A percentile compares a stretch with the other conserved stretches of the same genome.
These are phyloP conservation scores for Dorcus hopei DNA, from an alignment of 2,888 invertebrate genomes.

Conservation along the genomic window DNA sequence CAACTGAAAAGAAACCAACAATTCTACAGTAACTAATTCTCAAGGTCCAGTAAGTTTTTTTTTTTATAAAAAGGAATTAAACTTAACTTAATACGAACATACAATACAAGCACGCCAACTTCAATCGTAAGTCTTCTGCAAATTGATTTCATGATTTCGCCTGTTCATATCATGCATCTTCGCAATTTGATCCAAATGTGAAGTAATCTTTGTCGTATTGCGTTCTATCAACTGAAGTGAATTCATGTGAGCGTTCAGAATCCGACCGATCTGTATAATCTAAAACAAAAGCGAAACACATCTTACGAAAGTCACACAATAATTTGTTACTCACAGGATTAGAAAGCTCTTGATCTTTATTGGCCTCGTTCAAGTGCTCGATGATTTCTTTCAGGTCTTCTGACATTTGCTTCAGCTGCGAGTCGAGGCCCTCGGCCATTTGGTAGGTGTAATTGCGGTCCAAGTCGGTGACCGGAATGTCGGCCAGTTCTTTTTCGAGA, in stretches of 20 bases:
- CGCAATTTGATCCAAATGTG: slow-evolving; percentile 77
- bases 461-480: slow-evolving; percentile 71
- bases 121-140: slow-evolving; percentile 26
- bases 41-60: too few relatives aligned
- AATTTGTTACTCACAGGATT: slow-evolving; percentile 69
- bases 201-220: slow-evolving; percentile 72
- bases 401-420: slow-evolving; percentile 90
- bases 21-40: too few relatives aligned
- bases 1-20: too few relatives aligned
- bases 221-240: slow-evolving; percentile 93
- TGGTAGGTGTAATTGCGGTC: slow-evolving; percentile 90
- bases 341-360: slow-evolving; percentile 74
- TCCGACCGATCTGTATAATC: slow-evolving; percentile 89
- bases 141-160: slow-evolving; percentile 52
- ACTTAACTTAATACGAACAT: too few relatives aligned
- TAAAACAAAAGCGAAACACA: slow-evolving; percentile 46
- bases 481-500: slow-evolving; percentile 75
- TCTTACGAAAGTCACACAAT: slow-evolving; percentile 3
- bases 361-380: slow-evolving; percentile 87
- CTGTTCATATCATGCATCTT: slow-evolving; percentile 75
- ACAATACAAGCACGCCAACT: background rate
- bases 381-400: slow-evolving; percentile 94
- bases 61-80: too few relatives aligned
- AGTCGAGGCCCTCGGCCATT: slow-evolving; percentile 85
- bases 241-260: slow-evolving; percentile 94